Evolutionary conservation across 2,888 invertebrate genomes (phyloP), one percentile per base, ranked within the genome.

Genomic region (Leptura quadrifasciata): DNA sequence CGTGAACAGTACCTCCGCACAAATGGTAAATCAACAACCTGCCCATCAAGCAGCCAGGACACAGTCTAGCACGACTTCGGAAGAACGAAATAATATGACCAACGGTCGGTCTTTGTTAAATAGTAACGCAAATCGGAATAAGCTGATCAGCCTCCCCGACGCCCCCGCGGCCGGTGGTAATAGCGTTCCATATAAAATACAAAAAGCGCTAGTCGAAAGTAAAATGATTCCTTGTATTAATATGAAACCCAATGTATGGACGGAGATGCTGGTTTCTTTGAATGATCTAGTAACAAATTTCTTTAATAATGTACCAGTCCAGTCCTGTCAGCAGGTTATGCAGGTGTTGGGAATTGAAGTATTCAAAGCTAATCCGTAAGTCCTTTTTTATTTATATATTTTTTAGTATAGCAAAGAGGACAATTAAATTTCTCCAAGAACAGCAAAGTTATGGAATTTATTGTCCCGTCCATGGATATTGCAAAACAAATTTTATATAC

Each of bases 151-250:
- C 77, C 94, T 95, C 85, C 91, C 93, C 20, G 95, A 95, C 86
- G 92, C 94, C 86, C 91, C 91, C 80, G 91, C 91, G 80, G 91
- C 92, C 77, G 91, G 92, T 87, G 92, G 93, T 85, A 92, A 91
- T 88, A 94, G 93, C 90, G 92, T 92, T 88, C 94, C 95, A 84
- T 95, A 94, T 90, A 94, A 94, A 91, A 80, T 85, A 24, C 95
- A 95, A 86, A 95, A 95, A 87, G 95, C 95, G 57, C 91, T 94
- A 78, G 94, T 96, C 72, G 95, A 95, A 86, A 94, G 94, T 85
- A 94, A 94, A 85, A 92, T 95, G 92, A 94, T 96, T 83, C 95
- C 95, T 71, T 96, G 95, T 89, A 95, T 97, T 87, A 96, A 96
- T 89, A 94, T 95, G 90, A 95, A 96, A 90, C 95, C 96, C 17